phyloP scores from a whole-genome alignment of 2,113 vertebrate species.

The Poeciliopsis turrubarensis region DNA sequence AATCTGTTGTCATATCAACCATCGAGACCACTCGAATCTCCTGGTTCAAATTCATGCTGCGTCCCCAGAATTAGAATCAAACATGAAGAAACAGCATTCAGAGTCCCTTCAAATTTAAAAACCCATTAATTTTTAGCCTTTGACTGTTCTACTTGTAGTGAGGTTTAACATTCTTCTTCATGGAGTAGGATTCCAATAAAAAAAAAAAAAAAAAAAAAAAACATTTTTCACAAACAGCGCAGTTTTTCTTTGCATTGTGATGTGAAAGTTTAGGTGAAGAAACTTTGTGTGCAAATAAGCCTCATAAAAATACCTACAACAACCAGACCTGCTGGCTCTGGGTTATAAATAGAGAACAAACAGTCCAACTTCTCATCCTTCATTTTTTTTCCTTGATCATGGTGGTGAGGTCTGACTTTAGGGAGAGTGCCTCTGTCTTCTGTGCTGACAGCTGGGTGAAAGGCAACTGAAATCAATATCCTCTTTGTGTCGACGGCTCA shows the following conservation, averaged over 20 bases:
- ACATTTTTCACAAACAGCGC: background rate
- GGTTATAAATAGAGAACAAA: conserved; percentile 5
- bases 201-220: too few species aligned
- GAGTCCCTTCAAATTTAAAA: too few species aligned
- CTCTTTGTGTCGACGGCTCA: conserved; percentile 42
- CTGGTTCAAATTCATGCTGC: too few species aligned
- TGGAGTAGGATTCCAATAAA: too few species aligned
- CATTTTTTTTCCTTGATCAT: background rate
- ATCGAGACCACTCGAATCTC: too few species aligned
- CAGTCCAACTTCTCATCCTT: background rate
- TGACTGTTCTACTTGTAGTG: too few species aligned
- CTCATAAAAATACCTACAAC: background rate
- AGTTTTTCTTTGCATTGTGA: background rate
- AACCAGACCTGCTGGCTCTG: conserved; percentile 20
- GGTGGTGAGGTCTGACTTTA: conserved; percentile 2
- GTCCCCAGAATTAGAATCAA: too few species aligned
- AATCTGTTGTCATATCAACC: too few species aligned
- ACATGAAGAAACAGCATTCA: too few species aligned
- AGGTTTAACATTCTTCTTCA: background rate
- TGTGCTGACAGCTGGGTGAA: conserved; percentile 53
- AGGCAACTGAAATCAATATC: conserved; percentile 68
- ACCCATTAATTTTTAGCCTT: too few species aligned
- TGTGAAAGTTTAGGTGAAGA: background rate
- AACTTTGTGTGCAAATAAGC: background rate
- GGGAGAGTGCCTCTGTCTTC: conserved; percentile 23